phyloP scores from a whole-genome alignment of 2,888 invertebrate species.

The Athalia rosae region DNA sequence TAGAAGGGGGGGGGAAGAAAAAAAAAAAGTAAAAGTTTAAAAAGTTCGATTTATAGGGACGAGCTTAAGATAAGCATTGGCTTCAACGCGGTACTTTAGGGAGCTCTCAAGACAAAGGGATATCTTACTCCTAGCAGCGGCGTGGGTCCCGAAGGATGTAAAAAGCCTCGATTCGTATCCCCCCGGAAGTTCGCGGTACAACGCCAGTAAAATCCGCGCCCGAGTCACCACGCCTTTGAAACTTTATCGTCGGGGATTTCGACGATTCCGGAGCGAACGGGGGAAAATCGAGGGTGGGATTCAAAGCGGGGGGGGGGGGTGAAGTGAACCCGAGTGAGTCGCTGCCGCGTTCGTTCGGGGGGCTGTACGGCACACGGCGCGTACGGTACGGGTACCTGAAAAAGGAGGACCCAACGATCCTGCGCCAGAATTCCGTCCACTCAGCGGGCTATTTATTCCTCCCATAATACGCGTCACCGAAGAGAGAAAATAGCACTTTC shows the following conservation, averaged over 20 bases:
- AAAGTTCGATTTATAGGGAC: constrained; percentile 44
- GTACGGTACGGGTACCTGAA: constrained; percentile 32
- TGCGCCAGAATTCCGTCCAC: constrained; percentile 27
- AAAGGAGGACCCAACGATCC: constrained; percentile 40
- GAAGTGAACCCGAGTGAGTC: too few relatives aligned
- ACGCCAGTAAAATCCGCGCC: neutral
- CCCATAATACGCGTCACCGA: too few relatives aligned
- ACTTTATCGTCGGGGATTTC: constrained; percentile 44
- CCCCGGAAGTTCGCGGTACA: too few relatives aligned
- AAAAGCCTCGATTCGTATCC: neutral
- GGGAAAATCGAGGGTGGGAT: constrained; percentile 32
- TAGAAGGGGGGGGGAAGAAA: neutral
- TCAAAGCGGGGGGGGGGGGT: constrained; percentile 25
- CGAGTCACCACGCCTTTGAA: constrained; percentile 4
- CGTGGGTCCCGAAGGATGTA: neutral
- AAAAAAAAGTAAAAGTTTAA: constrained; percentile 2
- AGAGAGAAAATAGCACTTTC: neutral
- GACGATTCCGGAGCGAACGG: constrained; percentile 17
- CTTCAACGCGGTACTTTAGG: constrained; percentile 46
- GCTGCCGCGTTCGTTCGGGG: too few relatives aligned
- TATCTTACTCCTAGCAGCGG: constrained; percentile 34
- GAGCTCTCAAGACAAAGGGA: constrained; percentile 45
- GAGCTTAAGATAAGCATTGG: constrained; percentile 45
- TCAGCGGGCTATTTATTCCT: constrained; percentile 3
- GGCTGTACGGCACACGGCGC: neutral